phyloP scores from a whole-genome alignment of 2,797 vertebrate species.

The Amblyraja radiata region DNA sequence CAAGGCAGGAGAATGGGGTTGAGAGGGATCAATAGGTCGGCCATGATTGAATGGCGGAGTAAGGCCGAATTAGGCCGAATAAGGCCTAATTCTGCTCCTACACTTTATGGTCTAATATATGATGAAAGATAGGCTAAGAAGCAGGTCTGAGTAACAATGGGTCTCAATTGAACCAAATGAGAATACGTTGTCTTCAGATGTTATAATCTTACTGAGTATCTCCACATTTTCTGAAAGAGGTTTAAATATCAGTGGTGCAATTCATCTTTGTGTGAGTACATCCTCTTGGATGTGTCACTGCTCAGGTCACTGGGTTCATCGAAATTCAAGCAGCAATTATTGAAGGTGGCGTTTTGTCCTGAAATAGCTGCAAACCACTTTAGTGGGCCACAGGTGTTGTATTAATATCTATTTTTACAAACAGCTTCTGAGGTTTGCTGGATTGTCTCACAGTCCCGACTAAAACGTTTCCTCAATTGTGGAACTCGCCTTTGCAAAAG shows the following conservation, averaged over 20 bases:
- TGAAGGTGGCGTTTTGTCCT: background rate
- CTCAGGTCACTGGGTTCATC: background rate
- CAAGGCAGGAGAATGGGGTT: too few species aligned
- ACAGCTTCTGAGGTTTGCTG: too few species aligned
- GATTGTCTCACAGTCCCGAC: background rate
- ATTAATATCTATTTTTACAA: background rate
- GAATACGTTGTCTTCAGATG: background rate
- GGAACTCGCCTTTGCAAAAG: background rate
- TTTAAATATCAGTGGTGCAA: background rate
- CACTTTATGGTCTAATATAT: too few species aligned
- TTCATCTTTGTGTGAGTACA: background rate
- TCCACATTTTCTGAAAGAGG: background rate
- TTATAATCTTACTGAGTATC: background rate
- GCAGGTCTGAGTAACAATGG: background rate
- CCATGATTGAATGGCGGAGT: too few species aligned
- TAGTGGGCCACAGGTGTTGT: background rate
- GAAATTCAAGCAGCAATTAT: background rate
- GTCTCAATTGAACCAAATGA: background rate
- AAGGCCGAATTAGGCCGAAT: too few species aligned
- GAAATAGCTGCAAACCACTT: background rate
- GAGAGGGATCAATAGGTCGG: too few species aligned
- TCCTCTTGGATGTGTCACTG: background rate
- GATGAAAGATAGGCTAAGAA: background rate
- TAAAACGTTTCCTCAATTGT: background rate
- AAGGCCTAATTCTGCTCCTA: too few species aligned